Percentiles rank a stretch among this genome's conserved stretches.
Conservation (phyloP, 2,888 invertebrate species). For the Eutolmus rufibarbis region DNA sequence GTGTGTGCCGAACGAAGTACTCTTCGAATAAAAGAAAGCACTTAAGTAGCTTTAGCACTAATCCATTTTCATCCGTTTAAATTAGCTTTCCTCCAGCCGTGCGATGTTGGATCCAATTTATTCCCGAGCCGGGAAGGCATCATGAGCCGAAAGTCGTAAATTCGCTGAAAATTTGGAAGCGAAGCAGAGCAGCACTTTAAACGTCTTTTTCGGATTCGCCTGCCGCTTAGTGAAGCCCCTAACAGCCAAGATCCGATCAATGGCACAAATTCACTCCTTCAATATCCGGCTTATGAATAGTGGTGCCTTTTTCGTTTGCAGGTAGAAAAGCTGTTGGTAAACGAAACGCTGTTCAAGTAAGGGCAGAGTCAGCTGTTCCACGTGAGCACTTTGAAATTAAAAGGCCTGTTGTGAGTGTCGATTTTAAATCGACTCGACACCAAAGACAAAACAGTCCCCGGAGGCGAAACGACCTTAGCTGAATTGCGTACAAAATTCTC, state of each 20-base stretch:
- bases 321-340: not conserved
- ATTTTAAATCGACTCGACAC: not conserved
- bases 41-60: slow-evolving; percentile 25
- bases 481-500: too few species aligned
- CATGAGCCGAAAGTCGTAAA: not conserved
- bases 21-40: slow-evolving; percentile 10
- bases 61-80: slow-evolving; percentile 17
- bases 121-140: not conserved
- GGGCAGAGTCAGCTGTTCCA: too few species aligned
- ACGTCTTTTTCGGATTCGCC: not conserved
- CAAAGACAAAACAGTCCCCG: too few species aligned
- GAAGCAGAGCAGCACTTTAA: not conserved
- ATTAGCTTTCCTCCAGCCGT: not conserved
- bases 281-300: not conserved
- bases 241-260: not conserved
- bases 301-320: not conserved
- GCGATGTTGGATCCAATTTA: not conserved
- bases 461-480: too few species aligned
- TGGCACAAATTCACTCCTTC: not conserved
- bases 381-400: not conserved
- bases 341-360: not conserved
- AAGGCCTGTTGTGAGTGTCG: not conserved
- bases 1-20: not conserved
- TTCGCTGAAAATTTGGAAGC: not conserved
- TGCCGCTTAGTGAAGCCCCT: not conserved